Evolutionary conservation across 2,797 vertebrate species (phyloP), one percentile per base, ranked within the genome.

Genomic region (Rhabdophis nuchalis): DNA sequence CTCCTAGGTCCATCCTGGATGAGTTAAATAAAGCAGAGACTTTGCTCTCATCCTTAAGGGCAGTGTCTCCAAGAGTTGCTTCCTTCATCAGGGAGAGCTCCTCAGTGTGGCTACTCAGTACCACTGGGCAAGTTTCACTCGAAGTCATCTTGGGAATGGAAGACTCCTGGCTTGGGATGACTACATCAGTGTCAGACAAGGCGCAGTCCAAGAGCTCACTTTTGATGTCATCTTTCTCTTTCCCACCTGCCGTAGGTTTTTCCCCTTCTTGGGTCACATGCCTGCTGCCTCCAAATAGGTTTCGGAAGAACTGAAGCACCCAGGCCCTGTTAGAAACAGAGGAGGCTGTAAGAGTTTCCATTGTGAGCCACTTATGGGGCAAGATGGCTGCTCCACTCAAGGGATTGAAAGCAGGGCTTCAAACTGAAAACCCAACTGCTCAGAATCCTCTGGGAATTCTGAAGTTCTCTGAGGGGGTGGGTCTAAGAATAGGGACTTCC

Each of bases 381-480:
- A 1, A 0, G 23, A 13, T 86, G 82, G 46, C 61, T 86, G 82
- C 29, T 27, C 16, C 16, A 88, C 82, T 92, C 95, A 96, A 94
- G 88, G 27, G 96, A 86, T 93, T 82, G 85, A 93, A 61, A 89
- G 89, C 9, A 56, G 89, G 85, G 20, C 10, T 95, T 96, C 94
- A 92, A 95, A 95, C 18, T 20, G 29, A 96, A 96, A 93, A 32
- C 91, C 77, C 68, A 96, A 95, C 91, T 0, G 89, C 36, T 85
- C 1, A 0, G 95, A 95, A 89, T 93, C 27, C 87, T 89, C 91
- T 41, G 85, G 57, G 64, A 88, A 91, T 95, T 96, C 95, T 93
- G 94, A 90, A 95, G 89, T 93, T 92, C 61, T 86, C 27, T 54
- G 29, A 25, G 56, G 72, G 52, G 29, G n/a, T 1, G 46, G 85